Evolutionary conservation across 2,113 vertebrate species (phyloP).

Genomic region (Rhizomys pruinosus): DNA sequence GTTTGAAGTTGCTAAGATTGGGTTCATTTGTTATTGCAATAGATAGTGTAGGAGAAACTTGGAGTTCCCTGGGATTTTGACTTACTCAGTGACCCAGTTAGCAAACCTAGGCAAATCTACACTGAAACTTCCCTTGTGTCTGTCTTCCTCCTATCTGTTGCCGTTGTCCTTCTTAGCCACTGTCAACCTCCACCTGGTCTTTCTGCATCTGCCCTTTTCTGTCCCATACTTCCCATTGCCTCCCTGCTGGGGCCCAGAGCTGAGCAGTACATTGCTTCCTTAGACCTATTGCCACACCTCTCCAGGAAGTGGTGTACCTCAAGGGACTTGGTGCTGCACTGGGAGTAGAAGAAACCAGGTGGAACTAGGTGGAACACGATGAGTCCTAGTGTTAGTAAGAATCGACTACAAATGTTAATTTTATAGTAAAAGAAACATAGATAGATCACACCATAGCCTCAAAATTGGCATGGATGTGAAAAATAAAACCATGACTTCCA

Average conservation of each 20-base stretch:
- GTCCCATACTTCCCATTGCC: background rate
- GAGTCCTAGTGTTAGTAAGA: background rate
- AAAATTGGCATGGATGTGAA: background rate
- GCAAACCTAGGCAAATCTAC: background rate
- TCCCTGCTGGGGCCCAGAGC: background rate
- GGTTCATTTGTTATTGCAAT: background rate
- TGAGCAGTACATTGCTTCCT: background rate
- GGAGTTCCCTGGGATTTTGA: background rate
- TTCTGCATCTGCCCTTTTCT: background rate
- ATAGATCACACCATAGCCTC: background rate
- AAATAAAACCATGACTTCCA: background rate
- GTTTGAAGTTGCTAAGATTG: background rate
- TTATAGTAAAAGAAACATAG: background rate
- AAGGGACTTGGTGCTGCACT: background rate
- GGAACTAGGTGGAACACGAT: background rate
- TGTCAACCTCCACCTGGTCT: background rate
- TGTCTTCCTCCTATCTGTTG: background rate
- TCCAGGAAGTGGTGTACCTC: background rate
- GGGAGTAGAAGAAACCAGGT: background rate
- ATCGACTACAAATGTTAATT: background rate
- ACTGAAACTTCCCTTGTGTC: background rate
- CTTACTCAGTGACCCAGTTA: background rate
- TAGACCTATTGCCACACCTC: background rate
- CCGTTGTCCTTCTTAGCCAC: background rate
- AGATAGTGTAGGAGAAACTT: background rate